A percentile compares a stretch with the other conserved stretches of the same genome.
Conservation (phyloP, 2,888 invertebrate species). For the Ethmia dodecea region DNA sequence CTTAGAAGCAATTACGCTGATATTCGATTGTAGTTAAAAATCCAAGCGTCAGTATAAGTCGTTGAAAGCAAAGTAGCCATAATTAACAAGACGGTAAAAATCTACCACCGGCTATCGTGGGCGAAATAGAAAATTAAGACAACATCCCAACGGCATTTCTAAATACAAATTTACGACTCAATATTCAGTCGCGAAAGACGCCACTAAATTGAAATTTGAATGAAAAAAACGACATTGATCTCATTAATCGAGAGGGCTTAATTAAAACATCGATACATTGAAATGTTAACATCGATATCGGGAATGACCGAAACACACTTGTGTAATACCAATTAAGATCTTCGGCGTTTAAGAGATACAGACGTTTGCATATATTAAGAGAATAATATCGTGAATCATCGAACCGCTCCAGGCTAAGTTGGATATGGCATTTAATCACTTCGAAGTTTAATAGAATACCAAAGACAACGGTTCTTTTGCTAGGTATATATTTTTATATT, state of each 20-base stretch:
- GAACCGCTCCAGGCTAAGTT: background rate
- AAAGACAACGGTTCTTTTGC: too few species aligned
- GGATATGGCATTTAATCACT: slow-evolving; percentile 4
- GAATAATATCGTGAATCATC: slow-evolving; percentile 9
- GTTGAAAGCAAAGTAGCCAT: too few species aligned
- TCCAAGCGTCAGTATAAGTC: too few species aligned
- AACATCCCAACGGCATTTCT: background rate
- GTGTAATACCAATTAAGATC: slow-evolving; percentile 35
- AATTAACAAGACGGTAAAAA: too few species aligned
- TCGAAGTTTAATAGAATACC: too few species aligned
- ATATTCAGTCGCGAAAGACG: slow-evolving; percentile 8
- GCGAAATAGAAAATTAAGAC: background rate
- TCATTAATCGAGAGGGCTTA: slow-evolving; percentile 18
- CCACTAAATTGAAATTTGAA: slow-evolving; percentile 1
- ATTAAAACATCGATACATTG: slow-evolving; percentile 30
- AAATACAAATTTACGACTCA: slow-evolving; percentile 8
- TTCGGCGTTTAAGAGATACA: slow-evolving; percentile 21
- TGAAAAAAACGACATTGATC: slow-evolving; percentile 8
- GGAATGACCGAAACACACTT: slow-evolving; percentile 26
- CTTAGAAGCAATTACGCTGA: too few species aligned
- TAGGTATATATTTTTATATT: too few species aligned
- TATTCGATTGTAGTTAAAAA: too few species aligned
- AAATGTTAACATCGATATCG: slow-evolving; percentile 38
- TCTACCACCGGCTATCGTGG: too few species aligned
- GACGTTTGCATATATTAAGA: slow-evolving; percentile 23